Base-by-base conservation (phyloP, 2,888 invertebrate species). In the Mimas tiliae region DNA sequence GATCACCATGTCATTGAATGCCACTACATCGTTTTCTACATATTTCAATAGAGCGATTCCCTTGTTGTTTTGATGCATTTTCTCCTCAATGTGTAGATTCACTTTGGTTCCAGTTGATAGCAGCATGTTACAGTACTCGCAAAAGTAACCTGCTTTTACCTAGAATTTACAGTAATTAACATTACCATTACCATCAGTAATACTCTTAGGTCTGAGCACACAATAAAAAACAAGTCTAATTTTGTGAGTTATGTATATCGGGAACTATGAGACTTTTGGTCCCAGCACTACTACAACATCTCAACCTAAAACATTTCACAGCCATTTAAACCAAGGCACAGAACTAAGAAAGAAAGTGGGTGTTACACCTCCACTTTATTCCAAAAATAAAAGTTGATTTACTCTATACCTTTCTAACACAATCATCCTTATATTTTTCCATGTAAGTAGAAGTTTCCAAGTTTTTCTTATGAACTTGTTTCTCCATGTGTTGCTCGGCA, bases 61-160 rank as follows among this genome's bases (percentile, higher is more conserved):
- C 19, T 38, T 58, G 19, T 58, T 58, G 58, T 42, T 19, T 19
- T 12, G 11, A 38, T 58, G 58, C 1, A 19, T 19, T 12, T 58
- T 58, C 7, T 58, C 58, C 8, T 58, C 58, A 0, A 58, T 19
- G 19, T 58, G 58, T 12, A 58, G 34, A 21, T 38, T 58, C 0
- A 88, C 83, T 71, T 85, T 85, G 0, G 81, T 70, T 0, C 78
- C 70, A 1, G 84, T 85, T 0, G 78, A 64, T 8, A 90, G 67
- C 6, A 89, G 64, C 0, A 75, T 48, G 63, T 86, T 83, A 74
- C 91, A 91, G 63, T 77, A 80, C 63, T 85, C 85, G 63, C 91
- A 91, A 71, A 76, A 89, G 69, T 90, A 91, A 11, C 86, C 85
- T 3, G 74, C 73, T 68, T 83, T 84, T 12, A 89, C 83, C 91